Conservation (phyloP, 2,888 invertebrate genomes). For the Torymus aiolomorphi region DNA sequence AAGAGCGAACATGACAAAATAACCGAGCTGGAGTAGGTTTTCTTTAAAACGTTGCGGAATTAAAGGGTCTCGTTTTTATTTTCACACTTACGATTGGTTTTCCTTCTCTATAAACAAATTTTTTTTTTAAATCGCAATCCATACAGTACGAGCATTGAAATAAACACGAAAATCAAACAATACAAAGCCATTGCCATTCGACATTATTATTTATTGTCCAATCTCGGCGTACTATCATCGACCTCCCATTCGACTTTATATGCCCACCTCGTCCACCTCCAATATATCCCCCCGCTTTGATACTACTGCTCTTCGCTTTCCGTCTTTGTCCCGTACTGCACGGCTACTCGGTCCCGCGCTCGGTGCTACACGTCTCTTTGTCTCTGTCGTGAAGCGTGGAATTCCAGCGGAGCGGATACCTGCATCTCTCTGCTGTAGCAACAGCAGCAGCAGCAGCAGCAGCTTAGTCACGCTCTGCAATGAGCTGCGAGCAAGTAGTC, state of each 20-base stretch:
- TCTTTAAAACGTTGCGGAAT: no score
- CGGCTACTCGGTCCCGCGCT: not conserved
- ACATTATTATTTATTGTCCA: conserved; percentile 21
- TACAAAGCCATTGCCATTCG: not conserved
- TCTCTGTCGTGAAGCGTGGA: conserved; percentile 55
- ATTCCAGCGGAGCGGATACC: conserved; percentile 59
- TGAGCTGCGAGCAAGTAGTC: conserved; percentile 62
- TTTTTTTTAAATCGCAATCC: no score
- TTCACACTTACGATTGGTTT: no score
- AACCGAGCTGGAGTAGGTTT: no score
- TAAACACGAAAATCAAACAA: no score
- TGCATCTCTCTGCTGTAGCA: conserved; percentile 50
- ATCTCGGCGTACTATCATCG: conserved; percentile 17
- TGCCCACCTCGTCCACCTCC: not conserved
- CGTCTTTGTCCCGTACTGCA: conserved; percentile 20
- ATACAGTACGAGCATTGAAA: no score
- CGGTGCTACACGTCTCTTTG: conserved; percentile 24
- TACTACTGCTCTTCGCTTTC: conserved; percentile 9
- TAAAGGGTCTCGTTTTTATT: no score
- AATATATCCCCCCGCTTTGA: conserved; percentile 13
- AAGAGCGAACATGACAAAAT: no score
- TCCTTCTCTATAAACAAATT: no score
- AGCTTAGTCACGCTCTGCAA: conserved; percentile 71
- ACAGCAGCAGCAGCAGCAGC: conserved; percentile 17
- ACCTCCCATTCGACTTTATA: conserved; percentile 3